Evolutionary conservation across 2,888 invertebrate species (phyloP).

Genomic region (Drosophila niveifrons): DNA sequence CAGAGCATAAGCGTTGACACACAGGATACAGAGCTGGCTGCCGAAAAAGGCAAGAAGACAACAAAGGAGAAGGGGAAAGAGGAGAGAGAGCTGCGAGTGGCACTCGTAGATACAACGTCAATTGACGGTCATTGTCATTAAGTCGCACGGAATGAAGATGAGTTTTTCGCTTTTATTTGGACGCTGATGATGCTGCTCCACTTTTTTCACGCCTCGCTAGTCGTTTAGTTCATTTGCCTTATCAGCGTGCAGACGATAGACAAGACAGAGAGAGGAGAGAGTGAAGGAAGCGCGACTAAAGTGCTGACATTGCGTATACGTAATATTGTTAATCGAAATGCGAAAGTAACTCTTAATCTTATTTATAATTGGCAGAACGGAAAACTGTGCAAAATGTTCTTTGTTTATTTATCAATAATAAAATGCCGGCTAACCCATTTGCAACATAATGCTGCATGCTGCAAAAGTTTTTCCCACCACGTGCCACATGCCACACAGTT

Average conservation of each 20-base stretch:
- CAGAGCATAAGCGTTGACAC: conserved; percentile 26
- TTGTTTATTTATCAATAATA: not conserved
- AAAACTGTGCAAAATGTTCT: not conserved
- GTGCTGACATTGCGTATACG: conserved; percentile 28
- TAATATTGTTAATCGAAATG: conserved; percentile 5
- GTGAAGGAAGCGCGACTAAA: not conserved
- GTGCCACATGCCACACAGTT: conserved; percentile 56
- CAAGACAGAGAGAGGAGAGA: not conserved
- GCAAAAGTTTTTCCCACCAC: conserved; percentile 36
- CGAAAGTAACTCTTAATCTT: not conserved
- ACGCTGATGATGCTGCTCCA: conserved; percentile 1
- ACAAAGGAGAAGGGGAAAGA: not conserved
- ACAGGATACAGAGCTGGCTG: not conserved
- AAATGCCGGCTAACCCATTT: not conserved
- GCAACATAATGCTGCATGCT: conserved; percentile 1
- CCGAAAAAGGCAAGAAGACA: not conserved
- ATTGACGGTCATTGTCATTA: conserved; percentile 79
- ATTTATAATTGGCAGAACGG: not conserved
- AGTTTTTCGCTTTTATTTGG: conserved; percentile 64
- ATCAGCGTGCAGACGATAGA: conserved; percentile 24
- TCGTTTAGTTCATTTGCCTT: conserved; percentile 57
- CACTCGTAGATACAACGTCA: conserved; percentile 58
- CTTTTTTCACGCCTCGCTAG: conserved; percentile 53
- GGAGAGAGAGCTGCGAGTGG: conserved; percentile 36
- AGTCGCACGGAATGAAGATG: conserved; percentile 73